Evolutionary conservation across 2,113 vertebrate genomes (phyloP).

Genomic region (Albula goreensis): DNA sequence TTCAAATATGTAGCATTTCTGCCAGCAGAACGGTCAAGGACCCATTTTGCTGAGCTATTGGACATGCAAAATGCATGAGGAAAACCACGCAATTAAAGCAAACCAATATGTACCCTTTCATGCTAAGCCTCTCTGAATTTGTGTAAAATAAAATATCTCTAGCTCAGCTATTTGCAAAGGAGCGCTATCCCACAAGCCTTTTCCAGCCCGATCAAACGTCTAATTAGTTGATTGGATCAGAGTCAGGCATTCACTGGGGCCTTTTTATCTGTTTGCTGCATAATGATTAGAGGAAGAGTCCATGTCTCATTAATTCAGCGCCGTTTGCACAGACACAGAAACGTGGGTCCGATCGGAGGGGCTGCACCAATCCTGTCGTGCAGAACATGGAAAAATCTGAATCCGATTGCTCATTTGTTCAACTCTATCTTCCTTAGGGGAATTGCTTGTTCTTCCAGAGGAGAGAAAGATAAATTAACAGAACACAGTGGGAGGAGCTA

Average conservation of each 20-base stretch:
- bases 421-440: not conserved
- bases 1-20: not conserved
- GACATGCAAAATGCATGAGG: constrained; percentile 13
- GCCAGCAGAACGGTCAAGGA: not conserved
- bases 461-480: not conserved
- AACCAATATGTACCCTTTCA: constrained; percentile 14
- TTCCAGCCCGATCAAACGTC: constrained; percentile 12
- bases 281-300: constrained; percentile 16
- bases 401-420: not conserved
- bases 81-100: not conserved
- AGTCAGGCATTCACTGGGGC: not conserved
- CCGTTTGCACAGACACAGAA: constrained; percentile 5
- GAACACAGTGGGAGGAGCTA: not conserved
- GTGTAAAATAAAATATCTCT: not conserved
- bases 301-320: not conserved
- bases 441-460: not conserved
- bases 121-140: not conserved
- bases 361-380: not conserved
- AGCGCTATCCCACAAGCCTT: not conserved
- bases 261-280: not conserved
- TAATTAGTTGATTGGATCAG: constrained; percentile 19
- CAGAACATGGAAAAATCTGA: not conserved
- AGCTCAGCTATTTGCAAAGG: not conserved
- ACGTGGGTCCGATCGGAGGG: not conserved
- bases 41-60: not conserved